Evolutionary conservation across 2,113 vertebrate species (phyloP).

Genomic region (Falcunculus frontatus): DNA sequence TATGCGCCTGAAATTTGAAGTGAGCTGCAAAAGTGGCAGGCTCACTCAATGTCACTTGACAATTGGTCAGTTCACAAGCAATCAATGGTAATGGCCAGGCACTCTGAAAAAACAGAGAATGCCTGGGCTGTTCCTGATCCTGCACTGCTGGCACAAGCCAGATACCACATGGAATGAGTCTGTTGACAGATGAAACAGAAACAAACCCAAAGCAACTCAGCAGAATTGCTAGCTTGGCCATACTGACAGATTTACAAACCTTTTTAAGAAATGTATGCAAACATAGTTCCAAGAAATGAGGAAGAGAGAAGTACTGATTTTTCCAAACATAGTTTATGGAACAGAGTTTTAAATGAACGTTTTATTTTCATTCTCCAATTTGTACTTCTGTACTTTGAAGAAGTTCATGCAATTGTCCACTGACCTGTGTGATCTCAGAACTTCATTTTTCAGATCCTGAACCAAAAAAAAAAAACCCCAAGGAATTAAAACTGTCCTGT

Average conservation of each 20-base stretch:
- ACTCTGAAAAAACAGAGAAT: not conserved
- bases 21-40: rapidly evolving
- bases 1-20: not conserved
- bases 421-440: not conserved
- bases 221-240: not conserved
- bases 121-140: rapidly evolving
- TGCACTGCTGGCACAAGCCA: not conserved
- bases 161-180: not conserved
- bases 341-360: not conserved
- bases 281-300: not conserved
- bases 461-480: not conserved
- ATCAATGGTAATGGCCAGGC: not conserved
- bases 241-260: not conserved
- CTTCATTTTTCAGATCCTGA: not conserved
- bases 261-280: not conserved
- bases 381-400: not conserved
- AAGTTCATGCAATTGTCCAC: not conserved
- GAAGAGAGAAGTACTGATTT: not conserved
- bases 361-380: not conserved
- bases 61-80: not conserved
- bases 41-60: not conserved
- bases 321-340: not conserved
- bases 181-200: not conserved
- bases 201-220: not conserved
- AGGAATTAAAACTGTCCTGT: not conserved